Conservation (phyloP, 2,113 vertebrate genomes). For the Stegostoma tigrinum region DNA sequence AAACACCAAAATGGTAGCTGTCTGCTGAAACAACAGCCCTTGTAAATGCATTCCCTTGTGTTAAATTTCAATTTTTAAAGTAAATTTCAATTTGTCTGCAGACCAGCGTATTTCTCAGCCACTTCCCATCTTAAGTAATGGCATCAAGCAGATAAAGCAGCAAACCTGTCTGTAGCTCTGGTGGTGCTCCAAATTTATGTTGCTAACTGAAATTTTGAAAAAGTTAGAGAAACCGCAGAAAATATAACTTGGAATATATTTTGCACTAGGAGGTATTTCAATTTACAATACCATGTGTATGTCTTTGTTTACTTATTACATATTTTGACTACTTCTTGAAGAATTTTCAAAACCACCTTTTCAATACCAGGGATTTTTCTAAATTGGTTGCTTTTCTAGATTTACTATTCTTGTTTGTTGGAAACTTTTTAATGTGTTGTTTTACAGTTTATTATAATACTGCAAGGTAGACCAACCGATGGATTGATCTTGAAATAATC, state of each 20-base stretch:
- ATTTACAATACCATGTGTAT: conserved; percentile 30
- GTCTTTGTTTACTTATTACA: conserved; percentile 33
- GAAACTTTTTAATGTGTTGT: neutral
- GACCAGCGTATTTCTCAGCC: neutral
- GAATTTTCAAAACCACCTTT: conserved; percentile 15
- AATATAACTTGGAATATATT: conserved; percentile 28
- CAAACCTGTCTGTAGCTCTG: neutral
- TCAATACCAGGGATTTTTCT: conserved; percentile 30
- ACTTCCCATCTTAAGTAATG: conserved; percentile 3
- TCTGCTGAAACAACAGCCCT: neutral
- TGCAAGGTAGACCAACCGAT: neutral
- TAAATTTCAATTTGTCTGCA: neutral
- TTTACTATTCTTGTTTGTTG: neutral
- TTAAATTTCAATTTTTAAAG: neutral
- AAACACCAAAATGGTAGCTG: neutral
- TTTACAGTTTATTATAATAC: neutral
- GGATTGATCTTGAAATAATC: conserved; percentile 24
- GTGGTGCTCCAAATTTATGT: neutral
- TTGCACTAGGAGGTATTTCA: conserved; percentile 35
- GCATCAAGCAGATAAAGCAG: conserved; percentile 13
- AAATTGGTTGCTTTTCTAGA: conserved; percentile 15
- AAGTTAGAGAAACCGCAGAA: neutral
- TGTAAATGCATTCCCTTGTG: neutral
- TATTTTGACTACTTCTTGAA: conserved; percentile 28
- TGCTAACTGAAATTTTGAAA: neutral